phyloP scores from a whole-genome alignment of 2,113 vertebrate species.

The Anolis sagrei region DNA sequence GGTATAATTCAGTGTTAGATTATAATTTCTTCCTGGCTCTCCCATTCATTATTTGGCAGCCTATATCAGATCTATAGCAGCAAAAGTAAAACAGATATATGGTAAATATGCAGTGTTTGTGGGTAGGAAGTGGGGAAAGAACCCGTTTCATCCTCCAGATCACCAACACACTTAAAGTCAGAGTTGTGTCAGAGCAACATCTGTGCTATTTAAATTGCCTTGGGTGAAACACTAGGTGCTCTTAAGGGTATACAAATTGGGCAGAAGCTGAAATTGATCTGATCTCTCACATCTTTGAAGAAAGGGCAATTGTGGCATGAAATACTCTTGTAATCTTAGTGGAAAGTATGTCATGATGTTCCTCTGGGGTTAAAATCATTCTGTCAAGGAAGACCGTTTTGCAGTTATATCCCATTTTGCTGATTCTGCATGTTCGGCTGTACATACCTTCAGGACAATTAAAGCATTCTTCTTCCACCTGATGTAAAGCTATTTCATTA shows the following conservation, averaged over 20 bases:
- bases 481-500: background rate
- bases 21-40: background rate
- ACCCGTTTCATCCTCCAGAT: background rate
- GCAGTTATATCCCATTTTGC: conserved; percentile 11
- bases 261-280: background rate
- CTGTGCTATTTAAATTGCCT: background rate
- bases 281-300: background rate
- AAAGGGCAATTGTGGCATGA: background rate
- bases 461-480: conserved; percentile 1
- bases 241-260: background rate
- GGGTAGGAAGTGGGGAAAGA: background rate
- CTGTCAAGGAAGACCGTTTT: background rate
- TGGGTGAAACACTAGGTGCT: background rate
- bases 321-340: background rate
- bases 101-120: background rate
- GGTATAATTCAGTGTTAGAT: background rate
- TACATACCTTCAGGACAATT: background rate
- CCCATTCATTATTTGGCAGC: background rate
- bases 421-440: conserved; percentile 13
- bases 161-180: background rate
- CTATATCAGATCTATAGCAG: background rate
- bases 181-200: background rate
- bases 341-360: conserved; percentile 18
- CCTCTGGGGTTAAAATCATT: background rate
- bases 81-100: background rate